Evolutionary conservation across 2,888 invertebrate genomes (phyloP), one percentile per base, ranked within the genome.

Genomic region (Scaeva pyrastri): DNA sequence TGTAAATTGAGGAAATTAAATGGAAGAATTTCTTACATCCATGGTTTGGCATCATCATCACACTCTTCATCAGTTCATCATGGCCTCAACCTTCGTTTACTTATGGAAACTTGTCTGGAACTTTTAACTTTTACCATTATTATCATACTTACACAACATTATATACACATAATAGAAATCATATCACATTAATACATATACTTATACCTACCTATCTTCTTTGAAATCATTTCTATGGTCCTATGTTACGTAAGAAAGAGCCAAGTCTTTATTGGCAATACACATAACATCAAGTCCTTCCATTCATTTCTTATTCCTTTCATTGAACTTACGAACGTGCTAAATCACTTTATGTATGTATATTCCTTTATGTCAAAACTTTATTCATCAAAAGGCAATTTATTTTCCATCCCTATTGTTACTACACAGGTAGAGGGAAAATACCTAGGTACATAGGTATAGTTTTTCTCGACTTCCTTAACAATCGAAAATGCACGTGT

Each of bases 401-500:
- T 16, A 26, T 48, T 64, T 64, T 45, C 12, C 45, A 31, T 45
- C 12, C 14, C 31, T 45, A 45, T 64, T 64, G 26, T 64, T 64
- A 16, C n/a, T 4, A 12, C 7, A 31, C 8, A 31, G 8, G 31
- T 31, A 7, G n/a, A n/a, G n/a, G n/a, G n/a, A 31, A 7, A 31
- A 31, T 5, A 31, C 31, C 5, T 31, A 31, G 31, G 31, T 31
- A 5, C 31, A 31, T 5, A 36, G 6, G 3, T 8, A 0, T 41
- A n/a, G 43, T 64, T 64, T 26, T 23, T 8, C 45, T 12, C 8
- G 5, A 64, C 16, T 64, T 45, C n/a, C 43, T 23, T 26, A 26
- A 31, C 23, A 62, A 48, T 64, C 45, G 7, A 8, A 21, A 19
- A 43, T 31, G 64, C 66, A 66, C 66, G 48, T 66, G 66, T 48